A percentile compares a stretch with the other conserved stretches of the same genome.
Conservation (phyloP, 2,888 invertebrate genomes). For the Actias luna region DNA sequence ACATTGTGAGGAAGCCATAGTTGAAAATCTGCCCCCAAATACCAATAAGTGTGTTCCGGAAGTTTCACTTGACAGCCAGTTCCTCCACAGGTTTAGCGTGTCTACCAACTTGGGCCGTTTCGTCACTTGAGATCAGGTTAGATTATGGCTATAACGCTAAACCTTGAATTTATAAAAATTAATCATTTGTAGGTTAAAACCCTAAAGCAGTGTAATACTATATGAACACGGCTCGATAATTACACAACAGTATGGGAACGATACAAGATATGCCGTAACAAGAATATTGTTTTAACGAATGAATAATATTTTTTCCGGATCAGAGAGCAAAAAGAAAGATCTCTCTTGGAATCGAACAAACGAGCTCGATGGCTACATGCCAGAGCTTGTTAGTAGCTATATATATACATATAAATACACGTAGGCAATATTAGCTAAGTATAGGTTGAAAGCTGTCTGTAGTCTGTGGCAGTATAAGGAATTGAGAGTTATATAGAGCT, state of each 20-base stretch:
- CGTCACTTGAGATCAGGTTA: no score
- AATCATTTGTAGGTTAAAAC: neutral
- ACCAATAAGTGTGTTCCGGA: no score
- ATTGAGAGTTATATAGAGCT: no score
- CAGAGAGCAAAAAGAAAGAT: neutral
- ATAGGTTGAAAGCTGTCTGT: no score
- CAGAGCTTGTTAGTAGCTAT: neutral
- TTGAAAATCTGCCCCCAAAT: no score
- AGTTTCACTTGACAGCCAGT: no score
- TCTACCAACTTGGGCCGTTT: no score
- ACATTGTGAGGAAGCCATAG: no score
- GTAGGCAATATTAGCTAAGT: no score
- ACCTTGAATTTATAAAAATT: neutral
- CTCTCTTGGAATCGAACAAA: neutral
- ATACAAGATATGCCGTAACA: conserved; percentile 12
- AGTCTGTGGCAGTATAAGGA: no score
- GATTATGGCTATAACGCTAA: no score
- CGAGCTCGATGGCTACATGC: conserved; percentile 4
- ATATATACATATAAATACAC: neutral
- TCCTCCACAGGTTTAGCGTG: no score
- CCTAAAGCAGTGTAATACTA: neutral
- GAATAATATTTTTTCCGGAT: conserved; percentile 14
- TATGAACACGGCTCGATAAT: conserved; percentile 6
- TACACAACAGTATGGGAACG: conserved; percentile 13
- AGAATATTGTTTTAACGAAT: conserved; percentile 10